Evolutionary conservation across 2,888 invertebrate genomes (phyloP), one percentile per base, ranked within the genome.

Genomic region (Corbicula japonica): DNA sequence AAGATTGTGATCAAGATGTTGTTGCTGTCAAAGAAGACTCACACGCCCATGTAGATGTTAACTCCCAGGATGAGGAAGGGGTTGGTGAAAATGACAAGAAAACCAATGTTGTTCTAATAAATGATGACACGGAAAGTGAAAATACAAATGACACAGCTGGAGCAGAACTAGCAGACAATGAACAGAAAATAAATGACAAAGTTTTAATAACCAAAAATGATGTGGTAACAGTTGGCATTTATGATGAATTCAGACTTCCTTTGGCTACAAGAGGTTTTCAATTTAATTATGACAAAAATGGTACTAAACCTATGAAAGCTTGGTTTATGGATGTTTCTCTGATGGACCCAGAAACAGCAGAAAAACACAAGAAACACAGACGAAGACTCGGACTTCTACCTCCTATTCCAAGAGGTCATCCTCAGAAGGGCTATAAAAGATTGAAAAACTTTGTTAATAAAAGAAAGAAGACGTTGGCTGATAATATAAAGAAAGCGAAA

Each of bases 311-410:
- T 21, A 35, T 35, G 4, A 81, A 83, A 35, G 80, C 84, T 26
- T 89, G 90, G 90, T 90, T 88, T 71, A 90, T 90, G 90, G 86
- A 88, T 46, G 65, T 71, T 30, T 72, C 82, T 54, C 68, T 72
- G 26, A 90, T 89, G 89, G 65, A 81, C 68, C 80, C 75, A 38
- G 61, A 76, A 28, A 82, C 84, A 52, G 86, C 86, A 52, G 80
- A 73, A 23, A 84, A 76, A 66, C 86, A 87, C 48, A 75, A 75
- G 34, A 81, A 78, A 21, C 87, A 87, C 50, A 52, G 88, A 50
- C 62, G 73, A 23, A 82, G 80, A 38, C 41, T 46, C 15, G 74
- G 74, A 15, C 12, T 58, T 8, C 32, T 68, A 12, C 52, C 70
- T 35, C 54, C 65, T 2, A 46, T 75, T 21, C 61, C 70, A 44